These are phyloP conservation scores for Drosophila incognita DNA, from an alignment of 2,888 invertebrate species.

Conservation along the genomic window DNA sequence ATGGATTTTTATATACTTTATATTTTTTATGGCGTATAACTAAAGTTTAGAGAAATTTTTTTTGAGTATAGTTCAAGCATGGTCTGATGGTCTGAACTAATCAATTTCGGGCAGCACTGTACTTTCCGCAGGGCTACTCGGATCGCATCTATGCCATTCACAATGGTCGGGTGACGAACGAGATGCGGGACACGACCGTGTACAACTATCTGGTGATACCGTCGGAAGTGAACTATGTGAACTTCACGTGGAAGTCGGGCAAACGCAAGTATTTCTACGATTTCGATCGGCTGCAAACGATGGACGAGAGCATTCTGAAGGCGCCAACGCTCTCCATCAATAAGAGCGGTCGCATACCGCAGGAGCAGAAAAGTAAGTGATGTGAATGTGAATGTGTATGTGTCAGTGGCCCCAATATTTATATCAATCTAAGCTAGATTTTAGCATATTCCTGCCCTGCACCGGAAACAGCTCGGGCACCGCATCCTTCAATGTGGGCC, in stretches of 20 bases:
- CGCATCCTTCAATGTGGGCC: conserved; percentile 94
- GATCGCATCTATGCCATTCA: conserved; percentile 92
- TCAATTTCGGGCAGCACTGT: conserved; percentile 63
- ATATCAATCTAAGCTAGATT: conserved; percentile 87
- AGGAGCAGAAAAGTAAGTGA: conserved; percentile 91
- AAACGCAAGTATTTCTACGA: conserved; percentile 93
- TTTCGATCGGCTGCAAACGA: conserved; percentile 93
- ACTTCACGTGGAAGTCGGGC: conserved; percentile 96
- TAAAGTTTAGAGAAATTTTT: not conserved
- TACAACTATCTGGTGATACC: conserved; percentile 95
- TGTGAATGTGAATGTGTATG: conserved; percentile 4
- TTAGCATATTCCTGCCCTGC: conserved; percentile 94
- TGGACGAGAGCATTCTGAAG: conserved; percentile 92
- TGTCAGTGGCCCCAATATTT: conserved; percentile 12
- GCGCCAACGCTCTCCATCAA: conserved; percentile 95
- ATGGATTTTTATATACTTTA: no score
- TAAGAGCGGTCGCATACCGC: conserved; percentile 93
- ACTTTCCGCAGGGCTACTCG: conserved; percentile 81
- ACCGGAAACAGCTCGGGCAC: conserved; percentile 94
- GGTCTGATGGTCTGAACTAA: not conserved
- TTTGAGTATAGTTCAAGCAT: not conserved
- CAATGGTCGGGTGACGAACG: conserved; percentile 93
- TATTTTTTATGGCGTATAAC: not conserved
- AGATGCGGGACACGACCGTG: conserved; percentile 95
- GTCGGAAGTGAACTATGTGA: conserved; percentile 95